Base-by-base conservation (phyloP, 2,888 invertebrate genomes). In the Lacanobia wlatinum region DNA sequence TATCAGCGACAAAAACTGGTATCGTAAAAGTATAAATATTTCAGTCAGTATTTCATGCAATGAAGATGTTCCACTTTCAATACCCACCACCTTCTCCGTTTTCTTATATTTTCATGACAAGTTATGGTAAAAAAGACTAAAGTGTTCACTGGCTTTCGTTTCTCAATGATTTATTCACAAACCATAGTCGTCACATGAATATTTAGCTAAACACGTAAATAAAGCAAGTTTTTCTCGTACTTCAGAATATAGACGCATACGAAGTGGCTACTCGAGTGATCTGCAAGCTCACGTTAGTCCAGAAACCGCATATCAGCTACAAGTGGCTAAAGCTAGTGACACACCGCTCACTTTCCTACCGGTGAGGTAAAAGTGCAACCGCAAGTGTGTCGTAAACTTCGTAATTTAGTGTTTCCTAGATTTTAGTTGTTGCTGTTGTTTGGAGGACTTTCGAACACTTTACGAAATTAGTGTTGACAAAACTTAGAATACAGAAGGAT, bases 261-360 rank as follows among this genome's bases (percentile, higher is more conserved):
- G 50, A 72, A 77, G 75, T 77, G 60, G 76, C 73, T 73, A 82
- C 82, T 76, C 75, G 73, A 82, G 73, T 73, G 70, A 80, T 79
- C 84, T 75, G 72, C 72, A 79, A 78, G 62, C 80, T 76, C 55
- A 73, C 65, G 80, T 82, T 84, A 73, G 61, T 34, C 81, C 84
- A 84, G 78, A 86, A 91, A 94, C 94, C 93, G 89, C 94, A 93
- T 90, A 91, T 94, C 93, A 93, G 76, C 82, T 84, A 85, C 89
- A 87, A 90, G 90, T 89, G 87, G 81, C 82, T 92, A 91, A 93
- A 92, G 92, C 88, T 87, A 88, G 84, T 89, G 93, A 91, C 93
- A 91, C 88, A 90, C 87, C 87, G 87, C 87, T 89, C 86, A 84
- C 88, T 90, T 91, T 90, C 87, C 88, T 83, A 87, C 90, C 84